phyloP scores from a whole-genome alignment of 2,113 vertebrate species.

The Alouatta palliata region DNA sequence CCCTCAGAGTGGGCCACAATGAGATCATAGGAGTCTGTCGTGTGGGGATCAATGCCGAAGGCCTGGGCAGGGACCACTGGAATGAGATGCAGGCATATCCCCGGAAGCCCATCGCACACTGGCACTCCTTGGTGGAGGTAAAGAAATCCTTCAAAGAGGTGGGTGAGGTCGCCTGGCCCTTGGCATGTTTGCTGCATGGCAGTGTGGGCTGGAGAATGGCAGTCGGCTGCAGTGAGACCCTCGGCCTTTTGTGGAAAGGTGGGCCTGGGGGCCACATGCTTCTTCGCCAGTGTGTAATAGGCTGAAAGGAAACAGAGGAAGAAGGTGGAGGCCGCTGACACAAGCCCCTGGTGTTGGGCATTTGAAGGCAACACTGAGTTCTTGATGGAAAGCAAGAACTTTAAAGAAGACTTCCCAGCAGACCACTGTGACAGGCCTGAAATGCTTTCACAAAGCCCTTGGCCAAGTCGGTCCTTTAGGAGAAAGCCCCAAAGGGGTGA shows the following conservation, averaged over 20 bases:
- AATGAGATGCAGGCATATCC: conserved; percentile 99
- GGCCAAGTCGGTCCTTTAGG: background rate
- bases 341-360: background rate
- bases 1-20: conserved; percentile 95
- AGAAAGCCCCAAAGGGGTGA: conserved; percentile 40
- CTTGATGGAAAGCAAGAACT: conserved; percentile 34
- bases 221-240: conserved; percentile 48
- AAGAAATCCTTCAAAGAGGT: conserved; percentile 99
- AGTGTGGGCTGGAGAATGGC: conserved; percentile 63
- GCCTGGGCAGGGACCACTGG: conserved; percentile 98
- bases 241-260: background rate
- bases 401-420: background rate
- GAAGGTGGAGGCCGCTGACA: background rate
- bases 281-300: background rate
- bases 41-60: conserved; percentile 91
- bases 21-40: conserved; percentile 98
- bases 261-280: background rate
- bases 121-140: conserved; percentile 96
- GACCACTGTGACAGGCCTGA: background rate
- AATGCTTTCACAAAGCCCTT: background rate
- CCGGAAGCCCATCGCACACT: conserved; percentile 97
- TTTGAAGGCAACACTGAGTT: background rate
- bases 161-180: conserved; percentile 68
- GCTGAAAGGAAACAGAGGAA: background rate
- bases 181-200: conserved; percentile 18